Base-by-base conservation (phyloP, 2,888 invertebrate species). In the Oxytorus armatus region DNA sequence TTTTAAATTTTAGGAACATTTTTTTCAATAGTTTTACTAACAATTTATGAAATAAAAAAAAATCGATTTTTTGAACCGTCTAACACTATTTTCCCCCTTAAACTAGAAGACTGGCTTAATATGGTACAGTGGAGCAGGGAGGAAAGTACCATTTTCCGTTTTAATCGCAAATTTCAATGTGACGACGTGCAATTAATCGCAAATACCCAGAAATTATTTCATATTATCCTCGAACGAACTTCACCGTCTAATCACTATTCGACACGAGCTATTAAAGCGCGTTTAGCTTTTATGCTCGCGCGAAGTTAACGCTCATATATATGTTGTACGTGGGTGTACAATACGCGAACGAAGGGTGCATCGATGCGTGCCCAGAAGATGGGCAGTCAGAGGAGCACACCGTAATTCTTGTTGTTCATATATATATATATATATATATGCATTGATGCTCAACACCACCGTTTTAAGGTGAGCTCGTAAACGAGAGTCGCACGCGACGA, bases 401-500 rank as follows among this genome's bases (percentile, higher is more conserved):
- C 23, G 49, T 33, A 36, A 51, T 14, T 44, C 33, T 47, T 63
- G 69, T 68, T 55, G 39, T 59, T 51, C n/a, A 53, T 66, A 23
- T 18, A 49, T 18, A 21, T 55, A 18, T 8, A 21, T 39, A 53
- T 29, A 53, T 14, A 63, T 16, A 73, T 29, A 18, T 18, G 65
- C 72, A 79, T 65, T 33, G 65, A 74, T 77, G 69, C 77, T 77
- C 47, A 70, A 73, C 57, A 49, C 55, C 14, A 42, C 14, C 33
- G 51, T 80, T 77, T 57, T 81, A 79, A 81, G 79, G 82, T 77
- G 82, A 77, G 73, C 69, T 84, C 84, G 80, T 84, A 85, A 84
- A 82, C 82, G 77, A 80, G 66, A 69, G 78, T 79, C 78, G 85
- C 88, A 88, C 88, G 88, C 87, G 85, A 87, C 82, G 80, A 81